Base-by-base conservation (phyloP, 2,888 invertebrate species). In the Malthinus seriepunctatus region DNA sequence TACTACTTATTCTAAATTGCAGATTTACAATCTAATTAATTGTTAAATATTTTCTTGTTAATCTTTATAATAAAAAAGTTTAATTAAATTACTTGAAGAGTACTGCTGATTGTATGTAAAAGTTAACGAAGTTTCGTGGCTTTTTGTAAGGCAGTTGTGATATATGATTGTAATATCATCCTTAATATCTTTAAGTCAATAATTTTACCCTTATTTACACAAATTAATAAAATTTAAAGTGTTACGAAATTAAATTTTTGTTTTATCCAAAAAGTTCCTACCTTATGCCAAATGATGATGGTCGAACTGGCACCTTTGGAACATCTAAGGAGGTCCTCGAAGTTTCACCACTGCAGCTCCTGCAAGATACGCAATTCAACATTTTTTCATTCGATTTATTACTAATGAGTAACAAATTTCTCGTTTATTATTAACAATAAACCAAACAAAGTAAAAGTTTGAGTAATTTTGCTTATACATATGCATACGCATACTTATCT, bases 151-250 rank as follows among this genome's bases (percentile, higher is more conserved):
- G 10, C 14, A 42, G 23, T 15, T 58, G 58, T 58, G 58, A 58
- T 58, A 58, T 42, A 33, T 53, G 52, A 58, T 53, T 58, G 35
- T 49, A 52, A 53, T 58, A 58, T 58, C 58, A 58, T 48, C 33
- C 51, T 57, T 52, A 58, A 42, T 42, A 44, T 23, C 23, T 23
- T 53, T 58, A 49, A 58, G 58, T 58, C 53, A 58, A 58, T 58
- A 52, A 49, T 58, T 58, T 42, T 53, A 58, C 56, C 51, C 45
- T 46, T 46, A 56, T 48, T 51, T 58, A 49, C 46, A 23, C 23
- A 46, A 44, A 49, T 31, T 44, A 58, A 58, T 53, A 58, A 58
- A 57, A 11, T 47, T 34, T 51, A 32, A 57, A 33, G 15, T 42
- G 57, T 57, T 58, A 15, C 8, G 6, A 37, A 37, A 6, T 4